Evolutionary conservation across 2,888 invertebrate genomes (phyloP).

Genomic region (Crepidodera aurea): DNA sequence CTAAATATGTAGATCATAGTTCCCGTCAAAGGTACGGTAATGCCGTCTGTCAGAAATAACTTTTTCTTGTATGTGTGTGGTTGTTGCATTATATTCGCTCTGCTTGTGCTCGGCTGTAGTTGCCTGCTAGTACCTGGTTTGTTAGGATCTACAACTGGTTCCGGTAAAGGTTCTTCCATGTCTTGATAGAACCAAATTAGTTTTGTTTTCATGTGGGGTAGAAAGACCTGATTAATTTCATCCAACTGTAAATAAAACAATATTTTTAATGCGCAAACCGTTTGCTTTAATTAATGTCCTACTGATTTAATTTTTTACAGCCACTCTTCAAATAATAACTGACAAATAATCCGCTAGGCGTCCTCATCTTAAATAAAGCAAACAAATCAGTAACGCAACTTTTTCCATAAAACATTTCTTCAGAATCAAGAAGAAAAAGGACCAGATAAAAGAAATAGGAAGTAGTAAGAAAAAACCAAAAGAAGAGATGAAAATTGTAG

Average conservation of each 20-base stretch:
- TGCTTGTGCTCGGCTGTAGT: slow-evolving; percentile 55
- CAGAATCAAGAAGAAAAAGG: no score
- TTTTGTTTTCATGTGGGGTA: slow-evolving; percentile 85
- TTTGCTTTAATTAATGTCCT: no score
- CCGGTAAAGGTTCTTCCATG: slow-evolving; percentile 73
- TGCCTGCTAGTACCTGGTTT: slow-evolving; percentile 55
- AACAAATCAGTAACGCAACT: no score
- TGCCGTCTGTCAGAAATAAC: slow-evolving; percentile 85
- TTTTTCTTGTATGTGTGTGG: slow-evolving; percentile 71
- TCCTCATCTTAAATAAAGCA: no score
- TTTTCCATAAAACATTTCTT: no score
- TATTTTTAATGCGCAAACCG: no score
- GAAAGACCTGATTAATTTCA: slow-evolving; percentile 86
- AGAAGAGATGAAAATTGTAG: no score
- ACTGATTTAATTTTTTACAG: no score
- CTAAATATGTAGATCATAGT: slow-evolving; percentile 87
- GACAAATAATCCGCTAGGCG: no score
- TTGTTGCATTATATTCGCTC: slow-evolving; percentile 55
- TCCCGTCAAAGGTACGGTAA: slow-evolving; percentile 82
- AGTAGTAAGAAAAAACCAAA: no score
- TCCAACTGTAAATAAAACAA: slow-evolving; percentile 69
- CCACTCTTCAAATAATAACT: no score
- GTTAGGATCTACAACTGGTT: slow-evolving; percentile 50
- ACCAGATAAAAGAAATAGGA: no score
- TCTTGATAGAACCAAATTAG: slow-evolving; percentile 91